Evolutionary conservation across 1,140 invertebrate genomes (phyloP).

Genomic region (Drosophila watanabei): DNA sequence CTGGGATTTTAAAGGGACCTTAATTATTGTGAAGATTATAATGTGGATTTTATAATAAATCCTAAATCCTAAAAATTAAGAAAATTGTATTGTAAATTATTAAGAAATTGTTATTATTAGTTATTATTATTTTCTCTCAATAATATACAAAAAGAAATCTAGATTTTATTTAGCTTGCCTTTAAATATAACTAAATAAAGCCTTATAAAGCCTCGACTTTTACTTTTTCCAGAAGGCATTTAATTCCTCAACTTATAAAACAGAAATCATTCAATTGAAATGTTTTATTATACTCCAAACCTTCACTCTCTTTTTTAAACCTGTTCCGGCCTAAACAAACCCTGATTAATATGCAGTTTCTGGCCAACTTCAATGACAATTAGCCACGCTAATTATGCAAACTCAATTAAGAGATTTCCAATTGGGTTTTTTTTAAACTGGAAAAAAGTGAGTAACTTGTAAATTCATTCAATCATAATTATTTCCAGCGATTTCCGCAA

Average conservation of each 20-base stretch:
- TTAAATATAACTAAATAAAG: background rate
- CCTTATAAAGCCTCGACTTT: background rate
- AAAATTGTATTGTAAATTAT: too few relatives aligned
- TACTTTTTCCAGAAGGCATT: background rate
- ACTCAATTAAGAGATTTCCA: conserved; percentile 73
- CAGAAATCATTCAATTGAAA: background rate
- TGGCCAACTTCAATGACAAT: conserved; percentile 56
- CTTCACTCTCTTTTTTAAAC: background rate
- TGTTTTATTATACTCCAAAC: background rate
- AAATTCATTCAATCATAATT: conserved; percentile 74
- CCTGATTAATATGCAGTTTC: conserved; percentile 34
- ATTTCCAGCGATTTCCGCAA: conserved; percentile 74
- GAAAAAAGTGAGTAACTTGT: conserved; percentile 48
- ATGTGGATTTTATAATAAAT: too few relatives aligned
- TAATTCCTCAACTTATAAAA: background rate
- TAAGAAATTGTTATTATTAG: background rate
- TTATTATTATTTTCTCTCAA: background rate
- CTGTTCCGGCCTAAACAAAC: conserved; percentile 21
- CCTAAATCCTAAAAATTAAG: too few relatives aligned
- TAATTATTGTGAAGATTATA: background rate
- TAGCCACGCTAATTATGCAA: conserved; percentile 77
- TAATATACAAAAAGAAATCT: background rate
- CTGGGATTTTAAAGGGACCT: background rate
- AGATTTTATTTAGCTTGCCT: too few relatives aligned
- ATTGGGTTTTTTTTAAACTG: conserved; percentile 43